Evolutionary conservation across 1,140 invertebrate species (phyloP).

Genomic region (Homarus americanus): DNA sequence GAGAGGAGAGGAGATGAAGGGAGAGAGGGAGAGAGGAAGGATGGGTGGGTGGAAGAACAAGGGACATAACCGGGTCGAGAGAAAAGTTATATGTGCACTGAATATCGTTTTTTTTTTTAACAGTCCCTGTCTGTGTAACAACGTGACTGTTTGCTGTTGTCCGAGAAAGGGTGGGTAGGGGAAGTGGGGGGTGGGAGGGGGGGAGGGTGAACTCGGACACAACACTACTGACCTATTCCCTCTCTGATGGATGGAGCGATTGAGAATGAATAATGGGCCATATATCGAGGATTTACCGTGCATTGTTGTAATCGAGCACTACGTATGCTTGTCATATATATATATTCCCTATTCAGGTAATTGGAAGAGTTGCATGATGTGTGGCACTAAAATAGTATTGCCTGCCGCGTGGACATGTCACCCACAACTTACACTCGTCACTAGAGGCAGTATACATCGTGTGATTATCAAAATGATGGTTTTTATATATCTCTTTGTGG

Average conservation of each 20-base stretch:
- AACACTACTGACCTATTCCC: conserved; percentile 4
- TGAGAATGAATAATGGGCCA: neutral
- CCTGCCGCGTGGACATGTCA: neutral
- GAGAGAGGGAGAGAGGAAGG: neutral
- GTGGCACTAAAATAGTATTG: neutral
- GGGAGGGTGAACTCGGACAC: neutral
- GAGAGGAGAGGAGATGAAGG: neutral
- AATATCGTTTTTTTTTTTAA: too few relatives aligned
- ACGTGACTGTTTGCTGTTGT: too few relatives aligned
- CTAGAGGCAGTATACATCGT: too few relatives aligned
- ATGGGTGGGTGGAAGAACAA: neutral
- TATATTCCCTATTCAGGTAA: neutral
- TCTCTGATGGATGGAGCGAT: neutral
- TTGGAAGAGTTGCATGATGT: neutral
- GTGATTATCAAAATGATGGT: too few relatives aligned
- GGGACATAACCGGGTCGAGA: too few relatives aligned
- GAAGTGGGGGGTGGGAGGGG: neutral
- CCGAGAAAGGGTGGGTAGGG: too few relatives aligned
- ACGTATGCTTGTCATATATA: neutral
- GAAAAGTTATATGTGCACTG: too few relatives aligned
- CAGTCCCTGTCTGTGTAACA: too few relatives aligned
- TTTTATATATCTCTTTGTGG: too few relatives aligned
- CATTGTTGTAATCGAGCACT: neutral
- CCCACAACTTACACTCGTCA: too few relatives aligned
- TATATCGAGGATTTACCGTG: conserved; percentile 5